Base-by-base conservation (phyloP, 2,113 vertebrate genomes). In the Patagioenas fasciata region DNA sequence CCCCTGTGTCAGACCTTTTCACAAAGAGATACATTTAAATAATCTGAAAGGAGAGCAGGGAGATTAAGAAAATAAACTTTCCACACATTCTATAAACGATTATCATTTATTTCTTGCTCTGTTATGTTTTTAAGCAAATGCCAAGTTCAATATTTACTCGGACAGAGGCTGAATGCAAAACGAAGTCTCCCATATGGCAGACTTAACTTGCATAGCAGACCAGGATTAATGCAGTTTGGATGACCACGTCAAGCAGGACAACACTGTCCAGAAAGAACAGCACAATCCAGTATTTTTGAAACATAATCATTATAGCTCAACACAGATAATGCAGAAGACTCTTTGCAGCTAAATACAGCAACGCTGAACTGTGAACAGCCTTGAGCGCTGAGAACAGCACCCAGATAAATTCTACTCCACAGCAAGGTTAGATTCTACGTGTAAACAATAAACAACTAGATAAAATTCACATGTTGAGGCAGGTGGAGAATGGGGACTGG, bases 101-200 rank as follows among this genome's bases (percentile, higher is more conserved):
- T 72, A 47, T 53, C 15, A 85, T 73, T 92, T 64, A 32, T 3
- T 12, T 88, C 85, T 75, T 51, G 13, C 72, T 87, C 56, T 56
- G 44, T 91, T 91, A 83, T 19, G 36, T 74, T 96, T 96, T 75
- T 60, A 96, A 74, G 36, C 44, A 89, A 95, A 91, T 73, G 88
- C 84, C 90, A 93, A 95, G 58, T 77, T 88, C 77, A 85, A 84
- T 88, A 84, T 95, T 95, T 96, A 70, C 85, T 96, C 95, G 6
- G 13, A 91, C 60, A 69, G 36, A 88, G 88, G 32, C 78, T 77
- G 65, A 51, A 72, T 6, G 15, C 69, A 88, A 84, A 89, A 65
- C 1, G 2, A 60, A 0, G 0, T 66, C 89, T 94, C 65, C 90
- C 84, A 90, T 61, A 91, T 31, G 83, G 85, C 80, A 94, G 56